Percentiles rank a stretch among this genome's conserved stretches.
These are phyloP conservation scores for Microtus richardsoni DNA, from an alignment of 2,113 vertebrate species.

Conservation along the genomic window DNA sequence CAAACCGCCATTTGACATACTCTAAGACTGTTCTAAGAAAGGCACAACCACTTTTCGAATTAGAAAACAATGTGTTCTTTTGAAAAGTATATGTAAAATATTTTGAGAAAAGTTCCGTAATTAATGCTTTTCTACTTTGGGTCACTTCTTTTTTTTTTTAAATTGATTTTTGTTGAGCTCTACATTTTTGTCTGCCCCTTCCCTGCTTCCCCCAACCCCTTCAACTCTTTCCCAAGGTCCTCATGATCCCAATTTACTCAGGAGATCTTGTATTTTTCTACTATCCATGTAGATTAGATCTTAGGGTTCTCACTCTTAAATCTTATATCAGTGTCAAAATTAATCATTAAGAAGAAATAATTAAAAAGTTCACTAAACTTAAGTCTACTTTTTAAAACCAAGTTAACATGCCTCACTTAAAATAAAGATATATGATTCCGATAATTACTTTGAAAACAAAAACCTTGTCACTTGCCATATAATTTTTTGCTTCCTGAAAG, in stretches of 20 bases:
- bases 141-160: background rate
- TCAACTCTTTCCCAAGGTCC: too few species aligned
- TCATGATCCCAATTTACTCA: too few species aligned
- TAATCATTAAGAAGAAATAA: slow-evolving; percentile 31
- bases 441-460: background rate
- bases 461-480: background rate
- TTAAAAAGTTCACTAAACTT: background rate
- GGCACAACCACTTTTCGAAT: background rate
- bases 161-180: too few species aligned
- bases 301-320: background rate
- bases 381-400: background rate
- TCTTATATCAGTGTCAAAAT: background rate
- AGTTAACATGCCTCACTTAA: background rate
- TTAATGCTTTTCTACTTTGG: background rate
- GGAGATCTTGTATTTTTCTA: too few species aligned
- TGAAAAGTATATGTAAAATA: background rate
- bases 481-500: background rate
- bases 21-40: background rate
- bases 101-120: background rate
- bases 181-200: too few species aligned
- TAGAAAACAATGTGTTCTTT: background rate
- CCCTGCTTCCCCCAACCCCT: too few species aligned
- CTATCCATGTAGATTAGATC: too few species aligned
- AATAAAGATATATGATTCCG: background rate
- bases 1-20: background rate